A percentile compares a stretch with the other conserved stretches of the same genome.
Conservation (phyloP, 35 echinoderm and acorn worm genomes). For the Amphiura filiformis region DNA sequence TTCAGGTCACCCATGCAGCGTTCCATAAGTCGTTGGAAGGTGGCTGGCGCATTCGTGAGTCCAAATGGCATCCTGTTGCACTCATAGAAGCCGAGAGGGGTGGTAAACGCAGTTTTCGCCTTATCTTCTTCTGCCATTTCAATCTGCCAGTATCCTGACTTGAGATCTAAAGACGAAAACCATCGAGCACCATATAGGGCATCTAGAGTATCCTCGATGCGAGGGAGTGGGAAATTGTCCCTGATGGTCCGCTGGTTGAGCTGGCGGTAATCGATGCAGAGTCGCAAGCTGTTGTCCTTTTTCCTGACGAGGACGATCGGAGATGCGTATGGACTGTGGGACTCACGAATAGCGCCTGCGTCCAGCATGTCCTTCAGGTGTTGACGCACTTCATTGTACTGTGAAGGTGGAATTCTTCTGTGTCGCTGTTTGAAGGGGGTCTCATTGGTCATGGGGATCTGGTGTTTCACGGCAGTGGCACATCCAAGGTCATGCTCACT, state of each 20-base stretch:
- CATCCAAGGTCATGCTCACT: neutral
- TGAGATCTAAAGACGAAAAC: slow-evolving; percentile 33
- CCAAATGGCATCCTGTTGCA: slow-evolving; percentile 52
- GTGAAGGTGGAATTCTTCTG: slow-evolving; percentile 32
- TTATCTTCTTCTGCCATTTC: slow-evolving; percentile 38
- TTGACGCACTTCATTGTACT: slow-evolving; percentile 28
- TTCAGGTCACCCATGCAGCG: slow-evolving; percentile 53
- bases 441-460: slow-evolving; percentile 27
- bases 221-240: slow-evolving; percentile 29
- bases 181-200: slow-evolving; percentile 34
- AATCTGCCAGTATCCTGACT: slow-evolving; percentile 58
- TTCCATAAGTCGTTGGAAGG: slow-evolving; percentile 54
- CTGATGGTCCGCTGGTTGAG: slow-evolving; percentile 30
- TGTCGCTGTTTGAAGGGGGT: slow-evolving; percentile 21
- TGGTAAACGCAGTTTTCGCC: slow-evolving; percentile 58
- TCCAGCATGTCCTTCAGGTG: slow-evolving; percentile 41
- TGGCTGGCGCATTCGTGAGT: slow-evolving; percentile 41
- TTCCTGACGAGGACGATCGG: slow-evolving; percentile 54
- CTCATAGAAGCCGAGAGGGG: slow-evolving; percentile 55
- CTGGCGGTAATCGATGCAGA: slow-evolving; percentile 58
- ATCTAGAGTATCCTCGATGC: slow-evolving; percentile 39
- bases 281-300: neutral
- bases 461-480: slow-evolving; percentile 16
- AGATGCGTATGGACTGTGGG: slow-evolving; percentile 41
- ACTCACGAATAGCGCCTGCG: slow-evolving; percentile 31